Evolutionary conservation across 2,113 vertebrate genomes (phyloP).

Genomic region (Corythaixoides concolor): DNA sequence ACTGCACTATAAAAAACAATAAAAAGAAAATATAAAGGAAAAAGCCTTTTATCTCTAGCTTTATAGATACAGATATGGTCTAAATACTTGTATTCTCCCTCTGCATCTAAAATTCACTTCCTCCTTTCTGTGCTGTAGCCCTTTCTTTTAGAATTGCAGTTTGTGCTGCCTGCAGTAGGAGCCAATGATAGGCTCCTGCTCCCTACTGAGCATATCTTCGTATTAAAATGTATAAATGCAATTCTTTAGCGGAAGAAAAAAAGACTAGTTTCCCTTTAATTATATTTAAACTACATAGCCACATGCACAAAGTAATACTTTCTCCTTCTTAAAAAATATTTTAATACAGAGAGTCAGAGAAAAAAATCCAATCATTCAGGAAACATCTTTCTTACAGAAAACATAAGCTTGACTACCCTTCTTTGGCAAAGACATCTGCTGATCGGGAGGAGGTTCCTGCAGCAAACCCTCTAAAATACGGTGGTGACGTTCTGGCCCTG

Average conservation of each 20-base stretch:
- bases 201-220: constrained; percentile 74
- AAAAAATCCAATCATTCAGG: not conserved
- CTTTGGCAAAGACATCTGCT: constrained; percentile 37
- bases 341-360: not conserved
- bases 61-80: constrained; percentile 66
- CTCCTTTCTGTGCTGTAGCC: constrained; percentile 29
- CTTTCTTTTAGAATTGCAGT: constrained; percentile 71
- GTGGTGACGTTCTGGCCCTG: not conserved
- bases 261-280: constrained; percentile 68
- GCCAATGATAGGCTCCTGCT: constrained; percentile 71
- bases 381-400: constrained; percentile 55
- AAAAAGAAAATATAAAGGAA: constrained; percentile 62
- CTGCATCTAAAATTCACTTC: constrained; percentile 43
- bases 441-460: not conserved
- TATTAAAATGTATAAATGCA: constrained; percentile 77
- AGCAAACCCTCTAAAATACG: not conserved
- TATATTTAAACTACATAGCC: constrained; percentile 54
- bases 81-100: constrained; percentile 64
- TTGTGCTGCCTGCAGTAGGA: constrained; percentile 69
- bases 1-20: constrained; percentile 69
- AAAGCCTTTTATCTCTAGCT: constrained; percentile 63
- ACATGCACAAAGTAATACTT: not conserved
- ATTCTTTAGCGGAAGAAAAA: constrained; percentile 39
- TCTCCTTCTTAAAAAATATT: not conserved
- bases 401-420: constrained; percentile 42